Conservation (phyloP, 1,140 invertebrate species). For the Eupeodes corollae region DNA sequence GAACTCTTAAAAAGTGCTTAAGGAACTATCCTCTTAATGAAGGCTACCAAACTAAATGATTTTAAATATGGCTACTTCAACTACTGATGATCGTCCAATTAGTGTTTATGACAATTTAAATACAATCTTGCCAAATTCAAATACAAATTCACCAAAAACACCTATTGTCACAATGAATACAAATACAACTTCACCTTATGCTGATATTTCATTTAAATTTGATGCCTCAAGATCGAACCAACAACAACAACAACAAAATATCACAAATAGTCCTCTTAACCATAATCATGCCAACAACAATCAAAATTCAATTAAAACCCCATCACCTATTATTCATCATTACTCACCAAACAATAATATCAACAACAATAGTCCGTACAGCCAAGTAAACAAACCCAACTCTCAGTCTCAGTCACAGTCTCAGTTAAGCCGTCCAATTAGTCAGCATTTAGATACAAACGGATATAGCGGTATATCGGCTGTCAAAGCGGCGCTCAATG, state of each 20-base stretch:
- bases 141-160: background rate
- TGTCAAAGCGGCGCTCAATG: conserved; percentile 29
- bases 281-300: background rate
- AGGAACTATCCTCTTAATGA: too few relatives aligned
- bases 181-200: conserved; percentile 6
- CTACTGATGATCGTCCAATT: conserved; percentile 21
- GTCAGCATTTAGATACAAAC: conserved; percentile 15
- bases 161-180: conserved; percentile 5
- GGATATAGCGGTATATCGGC: conserved; percentile 28
- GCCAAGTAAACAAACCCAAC: background rate
- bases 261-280: background rate
- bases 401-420: conserved; percentile 1
- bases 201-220: conserved; percentile 12
- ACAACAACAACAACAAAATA: conserved; percentile 2
- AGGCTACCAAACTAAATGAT: too few relatives aligned
- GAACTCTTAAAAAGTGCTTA: too few relatives aligned
- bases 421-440: conserved; percentile 4
- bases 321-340: background rate
- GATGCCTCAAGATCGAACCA: conserved; percentile 6
- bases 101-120: conserved; percentile 34
- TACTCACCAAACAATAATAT: background rate
- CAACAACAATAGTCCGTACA: background rate
- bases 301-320: background rate
- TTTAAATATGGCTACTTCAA: conserved; percentile 16
- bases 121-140: conserved; percentile 1